These are phyloP conservation scores for Drosophila kambysellisi DNA, from an alignment of 2,888 invertebrate genomes.

Conservation along the genomic window DNA sequence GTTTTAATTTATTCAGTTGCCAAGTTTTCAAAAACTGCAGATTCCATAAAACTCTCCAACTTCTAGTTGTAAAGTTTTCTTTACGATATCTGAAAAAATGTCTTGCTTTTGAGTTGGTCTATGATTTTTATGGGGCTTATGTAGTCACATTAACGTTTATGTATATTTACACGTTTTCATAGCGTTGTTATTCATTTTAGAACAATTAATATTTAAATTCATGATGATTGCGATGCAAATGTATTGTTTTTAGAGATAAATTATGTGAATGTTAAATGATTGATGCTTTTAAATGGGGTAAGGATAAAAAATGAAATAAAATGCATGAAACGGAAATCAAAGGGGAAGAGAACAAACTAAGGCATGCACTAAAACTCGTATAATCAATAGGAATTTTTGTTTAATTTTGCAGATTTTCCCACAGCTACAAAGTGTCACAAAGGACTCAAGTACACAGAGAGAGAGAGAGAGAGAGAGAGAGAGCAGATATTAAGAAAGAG, in stretches of 20 bases:
- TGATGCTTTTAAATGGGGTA: constrained; percentile 35
- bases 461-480: constrained; percentile 24
- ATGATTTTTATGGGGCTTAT: constrained; percentile 10
- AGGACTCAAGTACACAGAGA: constrained; percentile 16
- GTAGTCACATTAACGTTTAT: constrained; percentile 54
- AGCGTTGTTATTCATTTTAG: constrained; percentile 19
- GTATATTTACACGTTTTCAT: constrained; percentile 73
- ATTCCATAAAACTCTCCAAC: neutral
- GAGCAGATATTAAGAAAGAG: constrained; percentile 20
- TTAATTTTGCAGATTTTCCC: constrained; percentile 10
- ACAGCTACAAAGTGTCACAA: constrained; percentile 13
- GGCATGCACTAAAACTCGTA: constrained; percentile 55
- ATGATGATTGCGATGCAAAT: constrained; percentile 46
- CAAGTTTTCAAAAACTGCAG: neutral
- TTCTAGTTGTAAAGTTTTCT: neutral
- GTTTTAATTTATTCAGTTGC: neutral
- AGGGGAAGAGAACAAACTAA: constrained; percentile 27
- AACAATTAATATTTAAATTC: constrained; percentile 48
- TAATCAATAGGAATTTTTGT: constrained; percentile 6
- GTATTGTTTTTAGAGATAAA: constrained; percentile 20
- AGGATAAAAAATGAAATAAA: constrained; percentile 21
- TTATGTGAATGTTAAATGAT: constrained; percentile 46
- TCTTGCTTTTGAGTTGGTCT: constrained; percentile 17
- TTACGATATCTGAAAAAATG: neutral
- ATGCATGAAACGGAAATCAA: constrained; percentile 40